These are phyloP conservation scores for Pristis pectinata DNA, from an alignment of 2,797 vertebrate species.

Conservation along the genomic window DNA sequence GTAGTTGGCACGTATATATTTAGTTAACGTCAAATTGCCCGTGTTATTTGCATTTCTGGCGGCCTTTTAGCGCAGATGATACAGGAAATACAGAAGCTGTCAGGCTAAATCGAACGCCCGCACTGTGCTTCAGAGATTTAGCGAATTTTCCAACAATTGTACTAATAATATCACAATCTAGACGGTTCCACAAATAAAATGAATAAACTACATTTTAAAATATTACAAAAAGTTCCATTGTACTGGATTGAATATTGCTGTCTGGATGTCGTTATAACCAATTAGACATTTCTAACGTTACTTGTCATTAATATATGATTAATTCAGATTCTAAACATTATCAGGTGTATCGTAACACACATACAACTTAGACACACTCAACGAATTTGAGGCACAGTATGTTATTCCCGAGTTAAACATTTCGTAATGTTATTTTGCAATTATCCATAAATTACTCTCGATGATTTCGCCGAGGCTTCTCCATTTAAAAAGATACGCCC, in stretches of 20 bases:
- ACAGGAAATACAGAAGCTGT: not conserved
- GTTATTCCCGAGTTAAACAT: not conserved
- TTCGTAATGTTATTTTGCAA: not conserved
- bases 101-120: not conserved
- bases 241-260: not conserved
- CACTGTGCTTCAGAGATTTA: slow-evolving; percentile 13
- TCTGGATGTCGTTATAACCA: not conserved
- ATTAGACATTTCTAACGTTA: not conserved
- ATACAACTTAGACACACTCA: not conserved
- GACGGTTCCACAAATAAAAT: slow-evolving; percentile 7
- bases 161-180: not conserved
- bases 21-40: slow-evolving; percentile 10
- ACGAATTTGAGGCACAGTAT: not conserved
- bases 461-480: not conserved
- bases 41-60: not conserved
- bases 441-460: not conserved
- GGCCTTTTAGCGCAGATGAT: not conserved
- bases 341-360: not conserved
- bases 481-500: not conserved
- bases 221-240: not conserved
- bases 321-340: not conserved
- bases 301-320: not conserved
- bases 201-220: not conserved
- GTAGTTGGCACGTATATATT: slow-evolving; percentile 15
- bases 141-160: slow-evolving; percentile 25